Percentiles rank a stretch among this genome's conserved stretches.
These are phyloP conservation scores for Motacilla alba DNA, from an alignment of 2,113 vertebrate genomes.

Conservation along the genomic window DNA sequence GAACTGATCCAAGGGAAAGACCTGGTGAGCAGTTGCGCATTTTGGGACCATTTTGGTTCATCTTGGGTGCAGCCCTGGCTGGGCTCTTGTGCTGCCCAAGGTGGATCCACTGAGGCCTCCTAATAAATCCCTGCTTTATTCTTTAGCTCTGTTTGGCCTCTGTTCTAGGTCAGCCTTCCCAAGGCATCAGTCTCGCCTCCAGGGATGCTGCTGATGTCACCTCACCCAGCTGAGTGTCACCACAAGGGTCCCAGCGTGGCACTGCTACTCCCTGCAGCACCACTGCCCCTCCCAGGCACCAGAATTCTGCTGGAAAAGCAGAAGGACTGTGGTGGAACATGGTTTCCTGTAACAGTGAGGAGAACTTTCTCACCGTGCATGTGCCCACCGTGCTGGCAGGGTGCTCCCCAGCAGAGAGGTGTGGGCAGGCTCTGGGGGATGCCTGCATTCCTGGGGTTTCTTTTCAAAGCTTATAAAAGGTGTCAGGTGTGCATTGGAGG, in stretches of 20 bases:
- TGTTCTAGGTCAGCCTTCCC: background rate
- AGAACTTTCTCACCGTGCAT: background rate
- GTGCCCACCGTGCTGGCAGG: background rate
- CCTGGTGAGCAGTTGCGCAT: rapidly evolving
- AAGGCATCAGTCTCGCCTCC: background rate
- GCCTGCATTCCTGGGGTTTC: background rate
- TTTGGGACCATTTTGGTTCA: background rate
- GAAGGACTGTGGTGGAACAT: background rate
- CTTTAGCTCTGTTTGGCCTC: background rate
- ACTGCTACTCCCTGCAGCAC: background rate
- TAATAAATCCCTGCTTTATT: background rate
- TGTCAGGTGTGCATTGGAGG: background rate
- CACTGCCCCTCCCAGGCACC: rapidly evolving
- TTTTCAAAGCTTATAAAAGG: background rate
- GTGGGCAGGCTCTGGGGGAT: background rate
- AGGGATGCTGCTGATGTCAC: rapidly evolving
- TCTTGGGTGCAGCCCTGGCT: rapidly evolving
- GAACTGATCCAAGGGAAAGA: background rate
- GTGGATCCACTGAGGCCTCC: background rate
- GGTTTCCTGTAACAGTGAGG: background rate
- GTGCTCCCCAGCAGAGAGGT: background rate
- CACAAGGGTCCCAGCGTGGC: background rate
- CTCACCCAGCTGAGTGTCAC: rapidly evolving
- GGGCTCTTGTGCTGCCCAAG: background rate
- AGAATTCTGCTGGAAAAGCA: background rate